Evolutionary conservation across 2,797 vertebrate species (phyloP).

Genomic region (Geotrypetes seraphini): DNA sequence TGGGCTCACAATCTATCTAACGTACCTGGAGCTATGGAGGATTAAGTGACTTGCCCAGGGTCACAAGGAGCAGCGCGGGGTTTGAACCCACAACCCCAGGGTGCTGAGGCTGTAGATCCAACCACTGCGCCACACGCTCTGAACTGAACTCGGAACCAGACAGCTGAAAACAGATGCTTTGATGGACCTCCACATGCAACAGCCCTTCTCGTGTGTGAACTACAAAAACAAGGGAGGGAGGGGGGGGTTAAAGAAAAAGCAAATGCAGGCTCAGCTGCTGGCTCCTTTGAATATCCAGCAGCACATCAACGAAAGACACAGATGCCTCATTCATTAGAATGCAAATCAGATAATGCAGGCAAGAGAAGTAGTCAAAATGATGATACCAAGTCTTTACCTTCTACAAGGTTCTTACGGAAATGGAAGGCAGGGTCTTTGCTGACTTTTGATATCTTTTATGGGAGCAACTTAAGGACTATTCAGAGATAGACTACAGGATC

Average conservation of each 20-base stretch:
- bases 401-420: not conserved
- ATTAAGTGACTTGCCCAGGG: too few relatives aligned
- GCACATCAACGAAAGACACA: conserved; percentile 2
- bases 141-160: not conserved
- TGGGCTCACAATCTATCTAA: too few relatives aligned
- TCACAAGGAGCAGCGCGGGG: too few relatives aligned
- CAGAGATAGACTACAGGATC: too few relatives aligned
- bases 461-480: too few relatives aligned
- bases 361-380: not conserved
- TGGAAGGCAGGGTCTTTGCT: too few relatives aligned
- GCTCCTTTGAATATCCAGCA: not conserved
- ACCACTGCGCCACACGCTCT: too few relatives aligned
- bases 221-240: not conserved
- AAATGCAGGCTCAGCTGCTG: conserved; percentile 12
- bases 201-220: not conserved
- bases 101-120: too few relatives aligned
- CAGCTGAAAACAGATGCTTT: not conserved
- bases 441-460: too few relatives aligned
- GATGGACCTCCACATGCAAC: not conserved
- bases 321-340: conserved; percentile 4
- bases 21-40: too few relatives aligned
- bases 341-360: conserved; percentile 22
- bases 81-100: too few relatives aligned
- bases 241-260: not conserved
- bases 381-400: too few relatives aligned